Conservation (phyloP, 2,797 vertebrate genomes). For the Syncerus caffer region DNA sequence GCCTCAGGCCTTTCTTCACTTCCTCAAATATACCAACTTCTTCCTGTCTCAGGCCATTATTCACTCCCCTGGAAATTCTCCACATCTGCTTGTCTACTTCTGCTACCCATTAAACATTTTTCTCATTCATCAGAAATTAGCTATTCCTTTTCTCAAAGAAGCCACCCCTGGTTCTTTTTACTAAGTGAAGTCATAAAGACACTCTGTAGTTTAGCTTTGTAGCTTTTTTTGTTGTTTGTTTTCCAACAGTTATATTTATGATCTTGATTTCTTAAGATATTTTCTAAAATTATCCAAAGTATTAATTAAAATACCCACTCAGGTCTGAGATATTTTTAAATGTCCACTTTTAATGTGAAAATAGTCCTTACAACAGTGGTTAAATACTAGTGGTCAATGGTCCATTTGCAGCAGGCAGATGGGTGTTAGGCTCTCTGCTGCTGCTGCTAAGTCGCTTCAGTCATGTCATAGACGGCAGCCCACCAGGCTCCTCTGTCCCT, state of each 20-base stretch:
- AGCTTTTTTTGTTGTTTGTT: not conserved
- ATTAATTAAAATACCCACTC: not conserved
- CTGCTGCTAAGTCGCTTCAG: not conserved
- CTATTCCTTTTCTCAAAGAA: not conserved
- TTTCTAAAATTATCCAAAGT: not conserved
- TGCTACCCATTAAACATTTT: not conserved
- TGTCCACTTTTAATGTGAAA: not conserved
- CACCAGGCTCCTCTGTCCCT: not conserved
- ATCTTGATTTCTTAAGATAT: not conserved
- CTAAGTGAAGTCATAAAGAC: not conserved
- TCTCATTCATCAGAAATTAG: not conserved
- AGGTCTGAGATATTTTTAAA: not conserved
- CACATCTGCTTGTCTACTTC: not conserved
- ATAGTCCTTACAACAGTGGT: not conserved
- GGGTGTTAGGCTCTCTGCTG: not conserved
- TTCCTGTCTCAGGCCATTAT: not conserved
- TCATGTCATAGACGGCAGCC: rapidly evolving
- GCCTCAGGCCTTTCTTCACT: not conserved
- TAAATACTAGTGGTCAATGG: not conserved
- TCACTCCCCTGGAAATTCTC: not conserved
- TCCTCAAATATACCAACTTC: not conserved
- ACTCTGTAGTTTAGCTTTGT: not conserved
- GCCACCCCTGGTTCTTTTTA: not conserved
- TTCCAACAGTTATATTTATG: not conserved
- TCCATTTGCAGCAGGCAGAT: not conserved